Evolutionary conservation across 1,140 invertebrate genomes (phyloP), one percentile per base, ranked within the genome.

Genomic region (Aricia agestis): DNA sequence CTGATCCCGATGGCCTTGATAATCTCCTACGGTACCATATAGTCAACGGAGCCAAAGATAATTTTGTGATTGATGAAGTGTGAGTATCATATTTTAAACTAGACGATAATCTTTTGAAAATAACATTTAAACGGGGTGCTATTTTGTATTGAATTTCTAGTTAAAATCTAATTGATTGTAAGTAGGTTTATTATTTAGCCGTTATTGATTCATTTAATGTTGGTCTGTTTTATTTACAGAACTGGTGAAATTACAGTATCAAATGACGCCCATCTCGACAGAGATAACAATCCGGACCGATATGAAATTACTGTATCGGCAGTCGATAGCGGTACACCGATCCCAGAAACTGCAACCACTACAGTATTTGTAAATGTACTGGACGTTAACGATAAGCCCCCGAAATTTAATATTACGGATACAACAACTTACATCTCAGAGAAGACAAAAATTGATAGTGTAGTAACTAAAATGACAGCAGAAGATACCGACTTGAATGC

Each of bases 341-440:
- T 96, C n/a, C 93, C 93, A 57, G 95, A 96, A 90, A 96, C 95
- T 0, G 95, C 95, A 0, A 95, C 95, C 0, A 95, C 96, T 0
- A 95, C 94, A 2, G 94, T 97, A 0, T 94, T 94, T 57, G 93
- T 97, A 1, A 94, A 93, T 32, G 94, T 97, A 13, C 85, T 94
- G 74, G 96, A 97, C 82, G 95, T 97, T 0, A 97, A 97, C 74
- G 96, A 98, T 81, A 96, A 97, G 80, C 93, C 95, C 13, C 97
- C 97, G 0, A 92, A 87, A 72, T 98, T 97, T 71, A 93, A 94
- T 75, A 93, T 94, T 31, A 92, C 92, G 0, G 92, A 95, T 9
- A 91, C 94, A 59, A 86, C 87, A 0, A 90, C 87, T 15, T 95
- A 97, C 69, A 94, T 96, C 11, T 95, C 95, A 0, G 95, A 96